Percentiles rank a stretch among this genome's conserved stretches.
Evolutionary conservation across 1,140 invertebrate genomes (phyloP).

Genomic region (Agrilus planipennis): DNA sequence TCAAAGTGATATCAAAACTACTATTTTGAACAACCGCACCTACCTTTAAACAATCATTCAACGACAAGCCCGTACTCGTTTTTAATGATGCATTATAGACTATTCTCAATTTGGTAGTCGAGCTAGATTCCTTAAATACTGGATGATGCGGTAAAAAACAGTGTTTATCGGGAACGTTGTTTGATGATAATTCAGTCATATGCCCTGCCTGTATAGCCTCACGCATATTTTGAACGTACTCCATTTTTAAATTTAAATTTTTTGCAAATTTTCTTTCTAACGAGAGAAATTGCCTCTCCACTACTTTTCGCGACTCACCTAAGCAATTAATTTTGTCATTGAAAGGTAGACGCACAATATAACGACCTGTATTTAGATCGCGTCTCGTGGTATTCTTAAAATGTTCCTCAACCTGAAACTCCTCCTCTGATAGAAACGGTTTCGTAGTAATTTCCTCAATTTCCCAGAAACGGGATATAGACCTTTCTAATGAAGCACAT

Average conservation of each 20-base stretch:
- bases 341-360: neutral
- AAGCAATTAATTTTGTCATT: neutral
- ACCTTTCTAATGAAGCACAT: no score
- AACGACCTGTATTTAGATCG: neutral
- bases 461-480: no score
- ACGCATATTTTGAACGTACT: neutral
- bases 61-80: no score
- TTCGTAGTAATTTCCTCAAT: neutral
- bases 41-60: no score
- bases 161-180: neutral
- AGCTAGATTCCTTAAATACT: slow-evolving; percentile 15
- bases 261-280: neutral
- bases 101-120: slow-evolving; percentile 25
- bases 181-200: neutral
- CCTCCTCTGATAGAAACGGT: neutral
- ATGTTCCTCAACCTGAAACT: neutral
- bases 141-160: slow-evolving; percentile 27
- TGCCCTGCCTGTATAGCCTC: neutral
- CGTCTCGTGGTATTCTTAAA: neutral
- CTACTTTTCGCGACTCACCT: neutral
- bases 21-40: no score
- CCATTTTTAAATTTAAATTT: neutral
- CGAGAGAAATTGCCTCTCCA: neutral
- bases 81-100: slow-evolving; percentile 14
- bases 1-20: no score